phyloP scores from a whole-genome alignment of 2,888 invertebrate species.

The Melolontha melolontha region DNA sequence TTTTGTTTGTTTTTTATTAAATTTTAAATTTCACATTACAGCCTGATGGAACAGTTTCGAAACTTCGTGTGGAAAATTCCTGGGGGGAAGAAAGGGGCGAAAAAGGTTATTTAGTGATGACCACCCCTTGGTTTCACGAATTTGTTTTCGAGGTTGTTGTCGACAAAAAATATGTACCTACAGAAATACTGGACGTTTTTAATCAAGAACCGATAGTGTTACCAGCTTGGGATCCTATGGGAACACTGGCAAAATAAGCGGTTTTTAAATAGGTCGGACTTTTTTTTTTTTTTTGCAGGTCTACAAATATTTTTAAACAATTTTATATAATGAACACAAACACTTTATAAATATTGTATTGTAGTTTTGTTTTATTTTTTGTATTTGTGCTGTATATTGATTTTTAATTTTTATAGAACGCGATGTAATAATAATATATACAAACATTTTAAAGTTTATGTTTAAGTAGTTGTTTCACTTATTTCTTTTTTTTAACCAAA shows the following conservation, averaged over 20 bases:
- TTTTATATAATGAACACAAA: too few relatives aligned
- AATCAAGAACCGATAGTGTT: conserved; percentile 80
- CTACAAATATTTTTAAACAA: too few relatives aligned
- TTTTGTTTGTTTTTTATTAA: not conserved
- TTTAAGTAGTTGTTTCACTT: too few relatives aligned
- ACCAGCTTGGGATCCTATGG: conserved; percentile 97
- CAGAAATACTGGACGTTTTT: conserved; percentile 80
- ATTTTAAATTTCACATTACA: conserved; percentile 57
- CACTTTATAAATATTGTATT: too few relatives aligned
- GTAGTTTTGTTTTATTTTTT: too few relatives aligned
- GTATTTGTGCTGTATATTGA: too few relatives aligned
- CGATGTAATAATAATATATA: too few relatives aligned
- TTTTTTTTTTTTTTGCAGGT: conserved; percentile 2
- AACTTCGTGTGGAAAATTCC: conserved; percentile 91
- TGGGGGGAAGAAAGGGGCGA: conserved; percentile 91
- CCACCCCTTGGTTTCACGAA: conserved; percentile 88
- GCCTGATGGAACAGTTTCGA: conserved; percentile 75
- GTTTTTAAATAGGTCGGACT: not conserved
- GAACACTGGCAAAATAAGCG: conserved; percentile 73
- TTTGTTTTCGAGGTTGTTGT: conserved; percentile 91
- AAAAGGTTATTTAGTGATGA: conserved; percentile 87
- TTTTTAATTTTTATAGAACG: too few relatives aligned
- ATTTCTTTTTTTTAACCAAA: too few relatives aligned
- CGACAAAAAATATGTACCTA: conserved; percentile 84
- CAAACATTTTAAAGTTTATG: too few relatives aligned